phyloP scores from a whole-genome alignment of 2,888 invertebrate genomes.

The Caenorhabditis panamensis region DNA sequence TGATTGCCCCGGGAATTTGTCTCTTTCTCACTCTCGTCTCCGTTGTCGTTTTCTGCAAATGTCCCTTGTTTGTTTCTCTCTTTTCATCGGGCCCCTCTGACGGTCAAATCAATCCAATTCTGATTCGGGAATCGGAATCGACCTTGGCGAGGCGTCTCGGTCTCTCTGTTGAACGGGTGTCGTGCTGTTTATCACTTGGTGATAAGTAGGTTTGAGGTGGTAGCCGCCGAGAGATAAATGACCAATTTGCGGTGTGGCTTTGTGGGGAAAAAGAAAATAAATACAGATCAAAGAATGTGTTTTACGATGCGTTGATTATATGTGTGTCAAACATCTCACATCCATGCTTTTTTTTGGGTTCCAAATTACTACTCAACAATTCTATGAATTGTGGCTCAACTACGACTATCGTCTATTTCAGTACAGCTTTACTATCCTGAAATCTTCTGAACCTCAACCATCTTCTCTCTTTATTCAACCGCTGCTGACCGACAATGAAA shows the following conservation, averaged over 20 bases:
- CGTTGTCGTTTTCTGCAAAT: constrained; percentile 22
- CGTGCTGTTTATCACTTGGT: constrained; percentile 49
- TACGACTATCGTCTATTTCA: too few relatives aligned
- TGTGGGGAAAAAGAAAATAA: too few relatives aligned
- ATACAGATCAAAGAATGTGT: constrained; percentile 43
- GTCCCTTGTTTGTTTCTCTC: constrained; percentile 48
- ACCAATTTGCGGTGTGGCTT: constrained; percentile 31
- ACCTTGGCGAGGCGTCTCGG: constrained; percentile 39
- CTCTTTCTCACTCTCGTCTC: constrained; percentile 36
- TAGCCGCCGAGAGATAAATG: constrained; percentile 42
- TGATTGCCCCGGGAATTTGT: constrained; percentile 58
- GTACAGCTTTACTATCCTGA: too few relatives aligned
- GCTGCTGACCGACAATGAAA: constrained; percentile 13
- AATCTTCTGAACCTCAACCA: not conserved
- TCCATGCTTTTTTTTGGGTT: too few relatives aligned
- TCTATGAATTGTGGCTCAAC: too few relatives aligned
- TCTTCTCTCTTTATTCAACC: not conserved
- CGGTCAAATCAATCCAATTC: constrained; percentile 41
- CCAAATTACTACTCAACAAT: too few relatives aligned
- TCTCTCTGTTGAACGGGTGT: constrained; percentile 22
- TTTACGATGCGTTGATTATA: not conserved
- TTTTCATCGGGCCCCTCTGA: not conserved
- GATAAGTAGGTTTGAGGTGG: constrained; percentile 46
- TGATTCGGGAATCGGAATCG: constrained; percentile 42
- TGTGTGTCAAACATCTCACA: not conserved